phyloP scores from a whole-genome alignment of 2,113 vertebrate species.

The Isurus oxyrinchus region DNA sequence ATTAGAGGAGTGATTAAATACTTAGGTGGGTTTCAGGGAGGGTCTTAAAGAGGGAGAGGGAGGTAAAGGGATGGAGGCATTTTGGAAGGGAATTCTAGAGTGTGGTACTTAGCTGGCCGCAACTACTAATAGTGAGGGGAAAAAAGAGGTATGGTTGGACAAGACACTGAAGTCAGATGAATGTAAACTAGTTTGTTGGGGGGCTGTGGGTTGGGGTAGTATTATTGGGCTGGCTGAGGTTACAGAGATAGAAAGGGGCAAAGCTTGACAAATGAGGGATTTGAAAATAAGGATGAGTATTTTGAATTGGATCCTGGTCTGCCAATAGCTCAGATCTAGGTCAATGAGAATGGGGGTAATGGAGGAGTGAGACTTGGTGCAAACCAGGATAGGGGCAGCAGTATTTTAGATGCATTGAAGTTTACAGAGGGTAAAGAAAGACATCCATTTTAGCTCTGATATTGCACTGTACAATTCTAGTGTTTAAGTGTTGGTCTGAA shows the following conservation, averaged over 20 bases:
- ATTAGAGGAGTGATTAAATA: not conserved
- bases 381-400: not conserved
- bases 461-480: not conserved
- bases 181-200: not conserved
- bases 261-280: not conserved
- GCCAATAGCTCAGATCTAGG: not conserved
- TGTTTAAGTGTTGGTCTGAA: not conserved
- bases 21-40: not conserved
- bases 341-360: not conserved
- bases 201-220: too few species aligned
- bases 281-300: not conserved
- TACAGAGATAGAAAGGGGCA: not conserved
- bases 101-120: not conserved
- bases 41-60: not conserved
- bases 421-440: not conserved
- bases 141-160: not conserved
- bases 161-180: not conserved
- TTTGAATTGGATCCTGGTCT: not conserved
- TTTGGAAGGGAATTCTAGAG: not conserved
- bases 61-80: not conserved
- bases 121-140: not conserved
- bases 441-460: not conserved
- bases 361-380: not conserved
- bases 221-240: not conserved
- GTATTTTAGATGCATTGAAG: not conserved